Evolutionary conservation across 1,140 invertebrate genomes (phyloP).

Genomic region (Drosophila arawakana): DNA sequence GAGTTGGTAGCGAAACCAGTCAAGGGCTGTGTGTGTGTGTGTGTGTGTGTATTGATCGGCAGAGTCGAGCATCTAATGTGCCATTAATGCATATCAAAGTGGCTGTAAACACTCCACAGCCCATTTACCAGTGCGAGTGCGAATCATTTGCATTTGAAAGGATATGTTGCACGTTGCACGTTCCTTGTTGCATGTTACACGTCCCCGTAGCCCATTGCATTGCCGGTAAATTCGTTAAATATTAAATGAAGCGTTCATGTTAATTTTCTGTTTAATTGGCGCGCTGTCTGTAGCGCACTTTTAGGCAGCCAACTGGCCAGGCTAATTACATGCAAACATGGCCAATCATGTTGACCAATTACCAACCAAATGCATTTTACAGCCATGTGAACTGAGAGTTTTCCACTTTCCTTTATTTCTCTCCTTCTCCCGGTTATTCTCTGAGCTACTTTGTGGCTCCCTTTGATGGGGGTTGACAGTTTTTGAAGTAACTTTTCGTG

Average conservation of each 20-base stretch:
- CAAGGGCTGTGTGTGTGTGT: conserved; percentile 12
- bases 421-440: not conserved
- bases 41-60: conserved; percentile 49
- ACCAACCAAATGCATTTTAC: conserved; percentile 57
- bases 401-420: not conserved
- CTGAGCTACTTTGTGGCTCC: not conserved
- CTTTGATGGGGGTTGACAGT: conserved; percentile 57
- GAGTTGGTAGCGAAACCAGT: conserved; percentile 28
- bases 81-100: conserved; percentile 82
- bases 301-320: conserved; percentile 44
- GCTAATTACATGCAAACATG: conserved; percentile 81
- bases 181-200: not conserved
- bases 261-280: conserved; percentile 84
- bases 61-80: conserved; percentile 66
- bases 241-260: conserved; percentile 85
- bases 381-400: not conserved
- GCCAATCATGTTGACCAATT: conserved; percentile 80
- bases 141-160: conserved; percentile 44
- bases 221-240: conserved; percentile 79
- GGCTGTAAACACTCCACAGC: conserved; percentile 80
- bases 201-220: conserved; percentile 1
- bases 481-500: conserved; percentile 44
- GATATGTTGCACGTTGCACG: conserved; percentile 12
- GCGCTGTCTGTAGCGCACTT: conserved; percentile 60
- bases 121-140: conserved; percentile 57